Conservation (phyloP, 2,888 invertebrate species). For the Trissoscelio sp. region DNA sequence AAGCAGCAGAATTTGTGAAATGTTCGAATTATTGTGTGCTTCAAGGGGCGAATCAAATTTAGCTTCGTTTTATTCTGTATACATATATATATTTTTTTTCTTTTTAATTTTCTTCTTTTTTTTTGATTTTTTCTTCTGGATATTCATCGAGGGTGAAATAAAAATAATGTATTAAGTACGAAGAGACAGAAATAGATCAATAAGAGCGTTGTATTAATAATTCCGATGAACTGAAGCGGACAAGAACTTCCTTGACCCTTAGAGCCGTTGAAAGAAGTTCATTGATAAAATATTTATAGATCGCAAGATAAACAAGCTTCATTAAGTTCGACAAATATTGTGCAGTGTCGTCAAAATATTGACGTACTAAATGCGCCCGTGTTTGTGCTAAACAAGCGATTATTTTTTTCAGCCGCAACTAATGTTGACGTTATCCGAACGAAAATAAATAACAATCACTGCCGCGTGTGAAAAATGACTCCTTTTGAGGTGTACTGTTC, state of each 20-base stretch:
- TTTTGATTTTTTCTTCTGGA: no score
- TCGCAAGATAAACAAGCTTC: conserved; percentile 63
- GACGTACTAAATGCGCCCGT: conserved; percentile 47
- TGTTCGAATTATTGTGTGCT: no score
- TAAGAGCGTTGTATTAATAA: conserved; percentile 36
- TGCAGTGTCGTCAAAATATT: conserved; percentile 63
- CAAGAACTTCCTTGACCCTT: conserved; percentile 50
- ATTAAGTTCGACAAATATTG: conserved; percentile 54
- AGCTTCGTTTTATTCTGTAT: no score
- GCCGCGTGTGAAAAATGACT: conserved; percentile 5
- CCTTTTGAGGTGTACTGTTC: background rate
- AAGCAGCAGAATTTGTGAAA: no score
- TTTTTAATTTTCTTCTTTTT: background rate
- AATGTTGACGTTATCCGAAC: conserved; percentile 42
- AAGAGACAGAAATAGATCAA: conserved; percentile 14
- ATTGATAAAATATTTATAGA: conserved; percentile 66
- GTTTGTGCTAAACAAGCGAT: conserved; percentile 53
- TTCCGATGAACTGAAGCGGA: conserved; percentile 15
- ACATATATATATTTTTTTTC: background rate
- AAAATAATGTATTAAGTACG: conserved; percentile 3
- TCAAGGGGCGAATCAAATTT: no score
- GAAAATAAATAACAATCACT: conserved; percentile 49
- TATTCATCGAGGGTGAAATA: background rate
- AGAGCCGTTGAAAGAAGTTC: conserved; percentile 45
- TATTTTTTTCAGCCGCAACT: conserved; percentile 52